phyloP scores from a whole-genome alignment of 2,888 invertebrate species.

The Galerucella pusilla region DNA sequence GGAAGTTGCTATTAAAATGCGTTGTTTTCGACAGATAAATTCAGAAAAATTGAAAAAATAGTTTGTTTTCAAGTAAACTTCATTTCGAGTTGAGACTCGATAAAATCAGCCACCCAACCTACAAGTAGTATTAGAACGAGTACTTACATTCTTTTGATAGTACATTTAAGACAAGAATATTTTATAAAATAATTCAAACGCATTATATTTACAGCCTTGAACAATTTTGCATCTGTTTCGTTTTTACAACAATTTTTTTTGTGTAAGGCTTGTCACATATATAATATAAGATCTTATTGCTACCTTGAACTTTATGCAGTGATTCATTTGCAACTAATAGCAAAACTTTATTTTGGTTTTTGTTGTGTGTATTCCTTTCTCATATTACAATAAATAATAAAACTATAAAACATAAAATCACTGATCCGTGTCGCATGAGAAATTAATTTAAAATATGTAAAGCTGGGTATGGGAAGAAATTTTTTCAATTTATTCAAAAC shows the following conservation, averaged over 20 bases:
- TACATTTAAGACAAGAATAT: conserved; percentile 15
- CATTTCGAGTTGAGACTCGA: too few relatives aligned
- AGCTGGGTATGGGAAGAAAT: not conserved
- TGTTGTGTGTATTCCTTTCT: conserved; percentile 2
- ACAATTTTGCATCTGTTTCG: conserved; percentile 48
- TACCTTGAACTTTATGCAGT: conserved; percentile 57
- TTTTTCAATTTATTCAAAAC: too few relatives aligned
- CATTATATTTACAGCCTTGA: conserved; percentile 53
- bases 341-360: conserved; percentile 10
- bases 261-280: conserved; percentile 47
- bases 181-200: conserved; percentile 46
- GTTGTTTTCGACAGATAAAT: too few relatives aligned
- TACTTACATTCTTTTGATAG: not conserved
- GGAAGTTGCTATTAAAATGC: too few relatives aligned
- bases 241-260: conserved; percentile 41
- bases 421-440: not conserved
- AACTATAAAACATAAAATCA: not conserved
- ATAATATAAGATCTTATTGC: conserved; percentile 48
- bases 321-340: conserved; percentile 43
- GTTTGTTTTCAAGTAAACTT: too few relatives aligned
- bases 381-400: conserved; percentile 12
- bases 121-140: too few relatives aligned
- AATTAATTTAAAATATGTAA: not conserved
- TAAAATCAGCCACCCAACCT: too few relatives aligned
- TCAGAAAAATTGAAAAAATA: too few relatives aligned